Percentiles rank a stretch among this genome's conserved stretches.
phyloP scores from a whole-genome alignment of 2,888 invertebrate species.

The Acrobasis consociella region DNA sequence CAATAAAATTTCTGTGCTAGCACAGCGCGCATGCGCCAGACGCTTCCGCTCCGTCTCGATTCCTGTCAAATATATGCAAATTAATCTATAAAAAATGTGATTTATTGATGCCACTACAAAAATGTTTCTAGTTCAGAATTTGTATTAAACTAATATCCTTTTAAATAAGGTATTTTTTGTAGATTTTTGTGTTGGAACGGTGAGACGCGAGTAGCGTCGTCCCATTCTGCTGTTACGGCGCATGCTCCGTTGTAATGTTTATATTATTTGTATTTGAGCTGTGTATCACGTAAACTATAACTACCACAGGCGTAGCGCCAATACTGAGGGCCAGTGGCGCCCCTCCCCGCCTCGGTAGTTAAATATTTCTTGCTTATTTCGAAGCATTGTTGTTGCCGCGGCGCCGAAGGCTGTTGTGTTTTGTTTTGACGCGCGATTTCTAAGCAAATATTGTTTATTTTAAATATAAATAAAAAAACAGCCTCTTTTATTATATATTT shows the following conservation, averaged over 20 bases:
- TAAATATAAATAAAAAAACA: constrained; percentile 46
- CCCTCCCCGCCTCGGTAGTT: constrained; percentile 79
- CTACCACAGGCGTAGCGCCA: constrained; percentile 83
- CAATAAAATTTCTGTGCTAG: constrained; percentile 68
- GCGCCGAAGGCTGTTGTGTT: constrained; percentile 79
- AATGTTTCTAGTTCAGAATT: constrained; percentile 51
- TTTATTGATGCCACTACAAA: constrained; percentile 58
- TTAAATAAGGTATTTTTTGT: constrained; percentile 33
- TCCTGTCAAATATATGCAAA: constrained; percentile 81
- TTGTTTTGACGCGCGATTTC: constrained; percentile 74
- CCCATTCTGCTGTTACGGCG: constrained; percentile 69
- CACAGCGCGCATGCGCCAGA: constrained; percentile 65
- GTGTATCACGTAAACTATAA: constrained; percentile 84
- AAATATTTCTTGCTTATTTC: constrained; percentile 84
- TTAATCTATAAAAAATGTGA: constrained; percentile 75
- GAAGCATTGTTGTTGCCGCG: constrained; percentile 82
- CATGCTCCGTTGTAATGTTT: constrained; percentile 81
- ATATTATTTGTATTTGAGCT: constrained; percentile 84
- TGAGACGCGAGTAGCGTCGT: constrained; percentile 48
- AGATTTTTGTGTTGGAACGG: constrained; percentile 23
- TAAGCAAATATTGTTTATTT: constrained; percentile 65
- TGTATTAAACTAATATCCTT: constrained; percentile 38
- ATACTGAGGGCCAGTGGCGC: constrained; percentile 79
- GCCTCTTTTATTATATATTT: constrained; percentile 7
- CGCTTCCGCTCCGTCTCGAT: constrained; percentile 43